These are phyloP conservation scores for Erpobdella octoculata DNA, from an alignment of 2,888 invertebrate species.

Conservation along the genomic window DNA sequence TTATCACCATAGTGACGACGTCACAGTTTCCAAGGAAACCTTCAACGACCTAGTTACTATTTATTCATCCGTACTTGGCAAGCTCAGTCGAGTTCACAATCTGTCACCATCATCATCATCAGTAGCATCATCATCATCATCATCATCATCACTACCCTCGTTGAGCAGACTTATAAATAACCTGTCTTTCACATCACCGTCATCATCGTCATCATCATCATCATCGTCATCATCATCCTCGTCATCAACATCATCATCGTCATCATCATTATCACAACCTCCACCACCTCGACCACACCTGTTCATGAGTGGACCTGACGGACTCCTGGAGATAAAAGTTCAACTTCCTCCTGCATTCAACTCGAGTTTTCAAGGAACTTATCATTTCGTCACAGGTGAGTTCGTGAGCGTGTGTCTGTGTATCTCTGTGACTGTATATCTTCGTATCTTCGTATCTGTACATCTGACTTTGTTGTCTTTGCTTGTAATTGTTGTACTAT, in stretches of 20 bases:
- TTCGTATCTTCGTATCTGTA: too few species aligned
- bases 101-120: background rate
- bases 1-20: background rate
- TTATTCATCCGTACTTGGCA: background rate
- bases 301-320: constrained; percentile 7
- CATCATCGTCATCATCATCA: constrained; percentile 19
- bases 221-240: constrained; percentile 20
- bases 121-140: background rate
- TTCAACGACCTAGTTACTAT: background rate
- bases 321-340: background rate
- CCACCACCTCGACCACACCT: background rate
- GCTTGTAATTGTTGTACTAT: too few species aligned
- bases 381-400: constrained; percentile 8
- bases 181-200: background rate
- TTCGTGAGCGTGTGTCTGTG: too few species aligned
- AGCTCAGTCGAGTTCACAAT: background rate
- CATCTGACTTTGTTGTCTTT: too few species aligned
- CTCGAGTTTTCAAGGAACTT: background rate
- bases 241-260: constrained; percentile 14
- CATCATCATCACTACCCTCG: background rate
- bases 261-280: background rate
- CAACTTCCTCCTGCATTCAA: background rate
- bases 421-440: too few species aligned
- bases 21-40: background rate
- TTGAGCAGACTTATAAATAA: background rate